These are phyloP conservation scores for Lithophane ornitopus DNA, from an alignment of 2,888 invertebrate species.

Conservation along the genomic window DNA sequence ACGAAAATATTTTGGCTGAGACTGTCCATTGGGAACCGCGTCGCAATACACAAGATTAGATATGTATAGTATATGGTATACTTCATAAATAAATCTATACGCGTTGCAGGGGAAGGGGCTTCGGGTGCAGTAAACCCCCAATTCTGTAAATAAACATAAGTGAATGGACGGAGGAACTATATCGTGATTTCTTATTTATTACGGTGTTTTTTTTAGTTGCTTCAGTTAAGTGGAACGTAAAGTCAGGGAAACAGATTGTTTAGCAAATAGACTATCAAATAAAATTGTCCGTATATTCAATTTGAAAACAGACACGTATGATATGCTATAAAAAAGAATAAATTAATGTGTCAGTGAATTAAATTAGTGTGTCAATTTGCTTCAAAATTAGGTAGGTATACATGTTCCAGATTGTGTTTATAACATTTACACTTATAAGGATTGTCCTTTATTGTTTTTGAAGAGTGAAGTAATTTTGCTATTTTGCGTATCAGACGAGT, in stretches of 20 bases:
- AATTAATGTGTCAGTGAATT: no score
- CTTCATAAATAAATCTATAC: constrained; percentile 85
- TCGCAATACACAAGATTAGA: constrained; percentile 82
- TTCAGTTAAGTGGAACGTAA: not conserved
- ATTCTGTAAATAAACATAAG: constrained; percentile 49
- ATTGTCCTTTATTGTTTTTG: no score
- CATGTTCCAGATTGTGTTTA: no score
- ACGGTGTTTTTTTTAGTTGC: not conserved
- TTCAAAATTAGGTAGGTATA: no score
- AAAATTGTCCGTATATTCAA: not conserved
- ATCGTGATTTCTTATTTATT: constrained; percentile 48
- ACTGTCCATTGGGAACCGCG: constrained; percentile 43
- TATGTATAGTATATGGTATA: constrained; percentile 82
- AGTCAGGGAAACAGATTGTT: not conserved
- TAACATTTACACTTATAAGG: no score
- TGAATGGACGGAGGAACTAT: constrained; percentile 23
- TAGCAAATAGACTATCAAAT: not conserved
- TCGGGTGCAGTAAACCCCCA: constrained; percentile 47
- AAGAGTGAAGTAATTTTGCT: not conserved
- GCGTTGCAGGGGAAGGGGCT: constrained; percentile 69
- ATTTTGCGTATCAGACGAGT: no score
- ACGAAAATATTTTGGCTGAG: not conserved
- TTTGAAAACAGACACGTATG: not conserved
- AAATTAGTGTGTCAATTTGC: no score
- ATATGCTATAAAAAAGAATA: not conserved